phyloP scores from a whole-genome alignment of 2,797 vertebrate genomes.

The Gymnocypris eckloni region DNA sequence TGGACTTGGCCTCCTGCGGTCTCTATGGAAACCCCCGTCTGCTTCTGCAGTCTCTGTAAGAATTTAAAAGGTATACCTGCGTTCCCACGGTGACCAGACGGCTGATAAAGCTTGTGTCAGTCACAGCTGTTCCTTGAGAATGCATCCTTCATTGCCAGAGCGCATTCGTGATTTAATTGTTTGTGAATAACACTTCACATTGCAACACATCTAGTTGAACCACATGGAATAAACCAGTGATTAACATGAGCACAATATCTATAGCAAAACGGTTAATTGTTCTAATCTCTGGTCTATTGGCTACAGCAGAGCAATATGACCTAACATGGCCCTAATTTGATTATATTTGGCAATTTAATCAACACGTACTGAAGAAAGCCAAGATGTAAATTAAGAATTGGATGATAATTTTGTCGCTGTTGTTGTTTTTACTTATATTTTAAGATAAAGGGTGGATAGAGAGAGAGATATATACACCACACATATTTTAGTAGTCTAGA shows the following conservation, averaged over 20 bases:
- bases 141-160: conserved; percentile 30
- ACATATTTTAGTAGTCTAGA: background rate
- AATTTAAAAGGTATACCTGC: conserved; percentile 65
- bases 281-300: background rate
- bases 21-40: conserved; percentile 78
- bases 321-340: background rate
- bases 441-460: background rate
- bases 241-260: conserved; percentile 2
- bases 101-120: conserved; percentile 50
- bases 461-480: background rate
- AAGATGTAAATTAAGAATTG: background rate
- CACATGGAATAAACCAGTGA: background rate
- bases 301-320: background rate
- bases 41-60: conserved; percentile 62
- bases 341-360: background rate
- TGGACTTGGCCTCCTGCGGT: conserved; percentile 68
- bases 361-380: background rate
- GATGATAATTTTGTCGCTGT: background rate
- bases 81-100: conserved; percentile 60
- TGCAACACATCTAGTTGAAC: background rate
- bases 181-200: conserved; percentile 23
- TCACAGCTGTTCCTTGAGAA: conserved; percentile 44
- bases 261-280: background rate
- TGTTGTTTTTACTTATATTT: background rate
- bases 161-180: conserved; percentile 29